phyloP scores from a whole-genome alignment of 2,888 invertebrate species.

The Tanypteryx hageni region DNA sequence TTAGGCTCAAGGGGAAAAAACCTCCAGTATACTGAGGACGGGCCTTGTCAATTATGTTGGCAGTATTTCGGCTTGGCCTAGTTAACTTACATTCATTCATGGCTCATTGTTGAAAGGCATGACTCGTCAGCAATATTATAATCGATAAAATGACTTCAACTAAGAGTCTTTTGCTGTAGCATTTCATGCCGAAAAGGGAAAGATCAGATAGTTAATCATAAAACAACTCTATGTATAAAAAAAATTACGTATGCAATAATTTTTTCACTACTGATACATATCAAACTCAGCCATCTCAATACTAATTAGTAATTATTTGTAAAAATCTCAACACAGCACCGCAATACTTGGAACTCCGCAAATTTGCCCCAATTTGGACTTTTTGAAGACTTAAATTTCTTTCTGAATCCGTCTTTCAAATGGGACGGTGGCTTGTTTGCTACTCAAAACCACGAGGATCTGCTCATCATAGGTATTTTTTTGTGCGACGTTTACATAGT shows the following conservation, averaged over 20 bases:
- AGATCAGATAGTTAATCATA: slow-evolving; percentile 54
- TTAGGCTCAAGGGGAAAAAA: slow-evolving; percentile 41
- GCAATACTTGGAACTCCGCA: slow-evolving; percentile 59
- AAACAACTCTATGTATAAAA: slow-evolving; percentile 59
- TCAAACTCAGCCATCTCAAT: slow-evolving; percentile 60
- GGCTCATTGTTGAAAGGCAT: slow-evolving; percentile 61
- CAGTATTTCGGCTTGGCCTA: slow-evolving; percentile 64
- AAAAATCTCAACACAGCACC: slow-evolving; percentile 63
- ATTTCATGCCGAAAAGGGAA: slow-evolving; percentile 57
- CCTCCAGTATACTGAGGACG: slow-evolving; percentile 63
- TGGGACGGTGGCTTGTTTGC: slow-evolving; percentile 61
- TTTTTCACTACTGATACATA: slow-evolving; percentile 51
- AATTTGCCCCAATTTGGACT: slow-evolving; percentile 55
- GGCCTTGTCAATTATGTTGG: slow-evolving; percentile 60
- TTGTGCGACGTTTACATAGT: slow-evolving; percentile 61
- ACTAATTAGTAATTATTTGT: slow-evolving; percentile 62
- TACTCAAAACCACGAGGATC: slow-evolving; percentile 58
- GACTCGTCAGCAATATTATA: slow-evolving; percentile 49
- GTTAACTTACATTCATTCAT: slow-evolving; percentile 45
- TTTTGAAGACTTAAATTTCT: slow-evolving; percentile 36
- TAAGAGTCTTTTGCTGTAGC: slow-evolving; percentile 39
- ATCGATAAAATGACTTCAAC: slow-evolving; percentile 42
- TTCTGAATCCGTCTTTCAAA: slow-evolving; percentile 39
- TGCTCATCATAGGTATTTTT: slow-evolving; percentile 37
- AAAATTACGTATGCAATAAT: slow-evolving; percentile 60